Evolutionary conservation across 2,113 vertebrate species (phyloP).

Genomic region (Macrotis lagotis): DNA sequence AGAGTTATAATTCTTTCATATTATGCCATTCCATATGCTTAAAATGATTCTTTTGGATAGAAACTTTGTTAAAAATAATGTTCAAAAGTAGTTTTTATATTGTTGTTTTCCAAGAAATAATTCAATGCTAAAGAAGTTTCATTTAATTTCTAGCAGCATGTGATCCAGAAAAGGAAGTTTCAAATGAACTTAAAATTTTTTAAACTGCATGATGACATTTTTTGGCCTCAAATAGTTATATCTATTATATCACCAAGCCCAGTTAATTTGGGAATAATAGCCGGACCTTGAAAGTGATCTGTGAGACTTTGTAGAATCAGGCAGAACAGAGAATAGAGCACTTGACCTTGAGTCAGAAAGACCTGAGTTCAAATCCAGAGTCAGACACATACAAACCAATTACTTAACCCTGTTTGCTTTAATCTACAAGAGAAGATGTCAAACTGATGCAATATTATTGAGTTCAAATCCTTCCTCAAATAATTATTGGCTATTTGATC

Average conservation of each 20-base stretch:
- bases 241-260: background rate
- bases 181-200: conserved; percentile 27
- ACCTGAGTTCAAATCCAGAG: background rate
- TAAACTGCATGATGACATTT: background rate
- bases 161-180: conserved; percentile 14
- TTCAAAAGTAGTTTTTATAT: conserved; percentile 46
- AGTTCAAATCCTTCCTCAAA: background rate
- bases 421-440: background rate
- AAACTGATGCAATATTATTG: background rate
- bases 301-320: background rate
- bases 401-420: background rate
- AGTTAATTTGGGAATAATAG: background rate
- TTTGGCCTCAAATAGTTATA: background rate
- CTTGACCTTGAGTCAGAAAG: too few species aligned
- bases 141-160: conserved; percentile 24
- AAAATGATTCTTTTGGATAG: conserved; percentile 5
- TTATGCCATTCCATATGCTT: background rate
- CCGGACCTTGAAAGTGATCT: conserved; percentile 16
- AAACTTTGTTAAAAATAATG: background rate
- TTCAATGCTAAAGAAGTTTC: conserved; percentile 44
- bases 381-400: background rate
- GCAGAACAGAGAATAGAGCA: background rate
- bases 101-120: conserved; percentile 48
- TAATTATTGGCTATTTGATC: too few species aligned
- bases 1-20: conserved; percentile 15